phyloP scores from a whole-genome alignment of 2,797 vertebrate genomes.

The Falco berigora region DNA sequence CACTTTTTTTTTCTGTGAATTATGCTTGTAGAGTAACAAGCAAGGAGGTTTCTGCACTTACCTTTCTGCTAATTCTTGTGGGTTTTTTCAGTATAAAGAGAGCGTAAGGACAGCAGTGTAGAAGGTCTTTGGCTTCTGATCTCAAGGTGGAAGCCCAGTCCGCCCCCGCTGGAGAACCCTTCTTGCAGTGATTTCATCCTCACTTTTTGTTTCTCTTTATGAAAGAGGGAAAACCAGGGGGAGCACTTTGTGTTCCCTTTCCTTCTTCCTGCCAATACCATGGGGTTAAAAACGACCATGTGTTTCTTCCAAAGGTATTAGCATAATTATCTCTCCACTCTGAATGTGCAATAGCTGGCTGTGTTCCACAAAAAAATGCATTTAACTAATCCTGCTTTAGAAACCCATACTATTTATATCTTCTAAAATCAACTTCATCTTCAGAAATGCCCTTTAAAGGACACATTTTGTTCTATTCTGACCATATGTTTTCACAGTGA shows the following conservation, averaged over 20 bases:
- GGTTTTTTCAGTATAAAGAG: background rate
- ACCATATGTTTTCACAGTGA: background rate
- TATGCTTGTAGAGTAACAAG: background rate
- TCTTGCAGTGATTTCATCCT: background rate
- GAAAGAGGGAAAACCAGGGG: background rate
- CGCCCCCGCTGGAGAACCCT: background rate
- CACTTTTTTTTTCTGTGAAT: background rate
- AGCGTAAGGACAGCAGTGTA: background rate
- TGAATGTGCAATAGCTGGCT: background rate
- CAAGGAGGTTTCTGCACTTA: background rate
- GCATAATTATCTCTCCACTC: background rate
- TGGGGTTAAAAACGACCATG: background rate
- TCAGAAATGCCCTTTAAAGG: conserved; percentile 46
- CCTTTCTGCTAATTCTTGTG: background rate
- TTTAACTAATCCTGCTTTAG: conserved; percentile 14
- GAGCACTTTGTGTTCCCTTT: background rate
- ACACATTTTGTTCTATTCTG: background rate
- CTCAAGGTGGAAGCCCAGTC: background rate
- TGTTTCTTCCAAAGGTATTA: background rate
- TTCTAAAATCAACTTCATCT: background rate
- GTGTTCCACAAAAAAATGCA: background rate
- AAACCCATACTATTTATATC: background rate
- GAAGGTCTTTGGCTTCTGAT: background rate
- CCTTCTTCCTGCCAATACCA: background rate
- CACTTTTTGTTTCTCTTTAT: background rate